A percentile compares a stretch with the other conserved stretches of the same genome.
Evolutionary conservation across 2,888 invertebrate species (phyloP).

Genomic region (Apamea monoglypha): DNA sequence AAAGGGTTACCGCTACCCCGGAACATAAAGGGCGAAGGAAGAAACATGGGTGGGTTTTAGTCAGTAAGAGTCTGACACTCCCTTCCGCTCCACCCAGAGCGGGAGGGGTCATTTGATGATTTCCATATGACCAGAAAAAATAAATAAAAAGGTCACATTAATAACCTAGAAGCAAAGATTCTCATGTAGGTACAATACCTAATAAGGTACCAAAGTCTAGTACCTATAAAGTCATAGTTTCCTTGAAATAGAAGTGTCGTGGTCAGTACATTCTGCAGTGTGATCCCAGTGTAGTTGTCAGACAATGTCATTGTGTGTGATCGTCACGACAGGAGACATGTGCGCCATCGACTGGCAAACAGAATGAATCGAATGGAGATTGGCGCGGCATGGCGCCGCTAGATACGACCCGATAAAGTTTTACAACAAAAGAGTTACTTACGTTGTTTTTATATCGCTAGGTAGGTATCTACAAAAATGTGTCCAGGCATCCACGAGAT

Average conservation of each 20-base stretch:
- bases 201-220: background rate
- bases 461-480: background rate
- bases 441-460: background rate
- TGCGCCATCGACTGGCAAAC: conserved; percentile 39
- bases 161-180: too few species aligned
- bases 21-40: too few species aligned
- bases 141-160: background rate
- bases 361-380: conserved; percentile 65
- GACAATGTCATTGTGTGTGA: conserved; percentile 14
- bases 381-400: conserved; percentile 49
- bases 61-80: too few species aligned
- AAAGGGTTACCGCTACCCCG: too few species aligned
- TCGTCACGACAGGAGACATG: background rate
- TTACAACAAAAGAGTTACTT: conserved; percentile 44
- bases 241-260: background rate
- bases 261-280: background rate
- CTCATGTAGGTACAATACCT: background rate
- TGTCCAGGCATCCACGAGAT: background rate
- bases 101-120: too few species aligned
- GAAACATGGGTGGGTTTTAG: too few species aligned
- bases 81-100: too few species aligned
- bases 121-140: too few species aligned
- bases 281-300: background rate
- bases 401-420: conserved; percentile 44
- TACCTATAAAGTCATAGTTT: too few species aligned